Evolutionary conservation across 2,113 vertebrate genomes (phyloP), one percentile per base, ranked within the genome.

Genomic region (Jacana jacana): DNA sequence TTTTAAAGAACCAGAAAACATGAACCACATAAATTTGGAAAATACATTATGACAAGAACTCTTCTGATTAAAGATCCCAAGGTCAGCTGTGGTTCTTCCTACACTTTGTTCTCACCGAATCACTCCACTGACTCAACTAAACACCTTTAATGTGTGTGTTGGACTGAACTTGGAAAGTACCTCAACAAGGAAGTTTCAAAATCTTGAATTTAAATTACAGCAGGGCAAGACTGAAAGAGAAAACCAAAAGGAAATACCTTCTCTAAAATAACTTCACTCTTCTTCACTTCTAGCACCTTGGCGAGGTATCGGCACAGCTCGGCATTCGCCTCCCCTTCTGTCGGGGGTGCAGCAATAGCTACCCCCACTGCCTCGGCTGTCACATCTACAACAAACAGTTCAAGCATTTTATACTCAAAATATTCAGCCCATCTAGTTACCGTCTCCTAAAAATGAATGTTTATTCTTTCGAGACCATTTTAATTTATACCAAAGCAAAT

Each of bases 321-420:
- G 0, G 98, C 88, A 6, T 99, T 99, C 11, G 99, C 99, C 93
- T 99, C 99, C 48, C 99, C 99, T 68, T 99, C 99, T 1, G 98
- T 98, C 0, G 99, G 99, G 17, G 99, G 99, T 1, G 99, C 99
- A 37, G 99, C 99, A 17, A 99, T 98, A 40, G 99, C 98, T 13
- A 99, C 98, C 15, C 98, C 98, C 22, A 99, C 98, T 2, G 98
- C 98, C 69, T 99, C 99, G 0, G 96, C 19, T 1, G 98, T 98
- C 91, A 99, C 95, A 48, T 98, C 99, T 99, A 28, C 1, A 97
- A 97, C 13, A 77, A 82, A 81, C 1, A 92, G 20, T 66, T 28
- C 12, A 37, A 63, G 31, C 24, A 24, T 49, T 76, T 91, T 28
- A 86, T 7, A 33, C 24, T 64, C 35, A 39, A 42, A 58, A 44